Base-by-base conservation (phyloP, 2,888 invertebrate genomes). In the Diarsia dahlii region DNA sequence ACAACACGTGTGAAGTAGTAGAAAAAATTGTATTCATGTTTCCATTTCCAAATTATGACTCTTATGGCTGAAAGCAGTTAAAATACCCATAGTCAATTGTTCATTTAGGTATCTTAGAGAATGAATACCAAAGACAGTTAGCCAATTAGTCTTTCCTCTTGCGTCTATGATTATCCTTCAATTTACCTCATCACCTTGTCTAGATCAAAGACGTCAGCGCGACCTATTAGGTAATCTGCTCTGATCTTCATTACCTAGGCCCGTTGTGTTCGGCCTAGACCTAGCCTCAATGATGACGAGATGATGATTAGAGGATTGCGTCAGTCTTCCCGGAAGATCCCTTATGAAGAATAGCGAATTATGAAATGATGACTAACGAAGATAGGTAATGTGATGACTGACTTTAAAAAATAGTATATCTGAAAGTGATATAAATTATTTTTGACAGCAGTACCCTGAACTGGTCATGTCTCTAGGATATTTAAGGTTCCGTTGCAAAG, bases 241-340 rank as follows among this genome's bases (percentile, higher is more conserved):
- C 52, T 12, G 23, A 58, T 39, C n/a, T 10, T 68, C 52, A 71
- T 71, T 74, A 74, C 5, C 52, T 28, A 45, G n/a, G 56, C n/a
- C 23, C 45, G n/a, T 64, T 63, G 45, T n/a, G 34, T 46, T 65
- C 54, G 62, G 34, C 28, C 34, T 34, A 73, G 80, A 67, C 56
- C 20, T n/a, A 15, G 76, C 28, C 46, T 28, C 50, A 60, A 60
- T 66, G 52, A 52, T 46, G 50, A 15, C 54, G 13, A 28, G 45
- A 50, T 63, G 64, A 63, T 72, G 15, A 52, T 50, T 45, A 20
- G 15, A n/a, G 62, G 13, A 56, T 23, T 62, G 48, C 50, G 48
- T 74, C 62, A 69, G 20, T 23, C 23, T 74, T 75, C 71, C 81
- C n/a, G 77, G 77, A 84, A 75, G 70, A 20, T 62, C 18, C 46